Percentiles rank a stretch among this genome's conserved stretches.
These are phyloP conservation scores for Scalopus aquaticus DNA, from an alignment of 2,113 vertebrate genomes.

Conservation along the genomic window DNA sequence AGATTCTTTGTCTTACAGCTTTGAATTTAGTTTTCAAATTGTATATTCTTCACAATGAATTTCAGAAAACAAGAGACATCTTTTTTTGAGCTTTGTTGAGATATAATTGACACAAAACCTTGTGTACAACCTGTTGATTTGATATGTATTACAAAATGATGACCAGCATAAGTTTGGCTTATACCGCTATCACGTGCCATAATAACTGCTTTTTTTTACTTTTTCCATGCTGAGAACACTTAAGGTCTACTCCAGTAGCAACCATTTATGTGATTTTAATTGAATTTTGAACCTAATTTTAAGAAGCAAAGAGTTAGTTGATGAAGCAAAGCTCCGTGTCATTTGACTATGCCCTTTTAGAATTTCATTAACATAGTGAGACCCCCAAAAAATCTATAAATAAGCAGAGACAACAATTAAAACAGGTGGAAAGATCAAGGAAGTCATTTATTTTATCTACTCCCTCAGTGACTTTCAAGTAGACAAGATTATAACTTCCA, in stretches of 20 bases:
- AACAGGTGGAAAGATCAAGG: neutral
- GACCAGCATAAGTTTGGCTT: neutral
- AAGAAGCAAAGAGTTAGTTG: constrained; percentile 3
- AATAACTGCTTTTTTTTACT: neutral
- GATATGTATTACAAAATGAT: neutral
- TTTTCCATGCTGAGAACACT: neutral
- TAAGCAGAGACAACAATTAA: constrained; percentile 4
- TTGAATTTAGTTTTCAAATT: constrained; percentile 24
- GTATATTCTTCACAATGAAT: neutral
- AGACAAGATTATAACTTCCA: neutral
- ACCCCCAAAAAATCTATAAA: constrained; percentile 1
- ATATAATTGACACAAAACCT: neutral
- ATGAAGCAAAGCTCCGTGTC: constrained; percentile 1
- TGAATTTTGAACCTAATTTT: constrained; percentile 45
- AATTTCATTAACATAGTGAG: constrained; percentile 7
- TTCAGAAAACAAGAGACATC: neutral
- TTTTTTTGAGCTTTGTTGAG: neutral
- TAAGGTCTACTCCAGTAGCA: neutral
- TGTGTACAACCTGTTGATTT: neutral
- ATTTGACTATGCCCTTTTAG: neutral
- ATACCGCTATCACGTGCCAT: neutral
- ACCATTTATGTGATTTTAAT: neutral
- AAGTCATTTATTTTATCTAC: constrained; percentile 5
- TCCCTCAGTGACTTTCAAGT: neutral
- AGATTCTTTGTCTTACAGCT: neutral